Conservation (phyloP, 2,888 invertebrate species). For the Apoda limacodes region DNA sequence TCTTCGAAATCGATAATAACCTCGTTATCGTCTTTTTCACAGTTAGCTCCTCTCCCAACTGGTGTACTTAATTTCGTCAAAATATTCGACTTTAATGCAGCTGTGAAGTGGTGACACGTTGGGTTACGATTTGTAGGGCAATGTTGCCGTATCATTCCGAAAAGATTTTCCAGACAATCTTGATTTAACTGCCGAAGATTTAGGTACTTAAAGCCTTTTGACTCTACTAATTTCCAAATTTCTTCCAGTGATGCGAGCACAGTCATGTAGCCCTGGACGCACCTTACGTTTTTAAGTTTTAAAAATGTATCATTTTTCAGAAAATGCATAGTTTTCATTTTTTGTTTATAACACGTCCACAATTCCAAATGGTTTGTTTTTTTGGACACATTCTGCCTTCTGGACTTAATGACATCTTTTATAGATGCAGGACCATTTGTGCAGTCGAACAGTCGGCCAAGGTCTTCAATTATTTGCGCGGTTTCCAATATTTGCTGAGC, state of each 20-base stretch:
- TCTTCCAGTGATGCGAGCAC: constrained; percentile 10
- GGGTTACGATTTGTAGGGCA: no score
- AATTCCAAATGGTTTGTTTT: constrained; percentile 4
- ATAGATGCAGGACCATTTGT: constrained; percentile 8
- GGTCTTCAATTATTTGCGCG: constrained; percentile 4
- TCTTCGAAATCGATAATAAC: no score
- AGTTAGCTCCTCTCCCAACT: no score
- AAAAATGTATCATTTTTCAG: constrained; percentile 3
- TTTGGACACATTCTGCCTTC: constrained; percentile 8
- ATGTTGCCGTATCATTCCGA: no score
- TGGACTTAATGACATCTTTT: constrained; percentile 6
- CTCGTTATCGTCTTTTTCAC: no score
- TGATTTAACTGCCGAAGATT: no score
- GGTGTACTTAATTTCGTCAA: no score
- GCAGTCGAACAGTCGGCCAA: constrained; percentile 11
- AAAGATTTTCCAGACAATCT: no score
- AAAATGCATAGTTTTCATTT: no score
- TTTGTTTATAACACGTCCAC: constrained; percentile 1
- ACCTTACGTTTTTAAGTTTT: constrained; percentile 8
- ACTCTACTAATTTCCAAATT: constrained; percentile 13
- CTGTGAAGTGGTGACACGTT: no score
- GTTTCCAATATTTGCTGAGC: constrained; percentile 5
- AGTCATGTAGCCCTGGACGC: constrained; percentile 11
- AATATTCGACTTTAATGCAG: no score
- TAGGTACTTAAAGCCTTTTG: constrained; percentile 11